A percentile compares a stretch with the other conserved stretches of the same genome.
Conservation (phyloP, 2,797 vertebrate species). For the Carduelis carduelis region DNA sequence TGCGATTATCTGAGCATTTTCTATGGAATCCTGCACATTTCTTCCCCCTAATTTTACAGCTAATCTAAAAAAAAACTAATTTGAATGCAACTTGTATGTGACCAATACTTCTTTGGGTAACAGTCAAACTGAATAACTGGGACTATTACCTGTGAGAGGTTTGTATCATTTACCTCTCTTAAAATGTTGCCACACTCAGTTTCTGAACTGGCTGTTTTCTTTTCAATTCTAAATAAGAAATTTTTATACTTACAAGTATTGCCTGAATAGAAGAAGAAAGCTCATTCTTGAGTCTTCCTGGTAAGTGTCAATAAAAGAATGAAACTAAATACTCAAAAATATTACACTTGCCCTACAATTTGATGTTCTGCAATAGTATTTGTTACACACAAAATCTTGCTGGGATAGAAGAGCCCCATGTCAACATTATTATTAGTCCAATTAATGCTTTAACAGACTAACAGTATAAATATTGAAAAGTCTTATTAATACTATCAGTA, state of each 20-base stretch:
- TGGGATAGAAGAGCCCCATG: not conserved
- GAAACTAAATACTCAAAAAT: not conserved
- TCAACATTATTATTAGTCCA: not conserved
- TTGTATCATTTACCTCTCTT: not conserved
- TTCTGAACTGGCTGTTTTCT: rapidly evolving
- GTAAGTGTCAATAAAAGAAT: not conserved
- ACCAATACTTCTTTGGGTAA: not conserved
- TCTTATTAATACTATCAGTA: not conserved
- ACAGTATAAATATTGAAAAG: not conserved
- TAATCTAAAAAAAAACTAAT: not conserved
- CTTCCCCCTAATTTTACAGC: not conserved
- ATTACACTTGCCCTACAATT: not conserved
- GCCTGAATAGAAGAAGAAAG: not conserved
- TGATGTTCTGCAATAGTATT: not conserved
- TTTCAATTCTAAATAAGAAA: not conserved
- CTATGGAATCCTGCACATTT: not conserved
- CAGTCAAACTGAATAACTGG: not conserved
- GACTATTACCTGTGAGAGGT: not conserved
- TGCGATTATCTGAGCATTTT: not conserved
- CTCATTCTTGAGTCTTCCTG: not conserved
- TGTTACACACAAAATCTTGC: not conserved
- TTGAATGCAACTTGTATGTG: not conserved
- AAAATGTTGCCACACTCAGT: not conserved
- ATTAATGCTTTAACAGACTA: not conserved
- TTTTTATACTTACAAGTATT: not conserved